These are phyloP conservation scores for Lepus americanus DNA, from an alignment of 2,113 vertebrate genomes.

Conservation along the genomic window DNA sequence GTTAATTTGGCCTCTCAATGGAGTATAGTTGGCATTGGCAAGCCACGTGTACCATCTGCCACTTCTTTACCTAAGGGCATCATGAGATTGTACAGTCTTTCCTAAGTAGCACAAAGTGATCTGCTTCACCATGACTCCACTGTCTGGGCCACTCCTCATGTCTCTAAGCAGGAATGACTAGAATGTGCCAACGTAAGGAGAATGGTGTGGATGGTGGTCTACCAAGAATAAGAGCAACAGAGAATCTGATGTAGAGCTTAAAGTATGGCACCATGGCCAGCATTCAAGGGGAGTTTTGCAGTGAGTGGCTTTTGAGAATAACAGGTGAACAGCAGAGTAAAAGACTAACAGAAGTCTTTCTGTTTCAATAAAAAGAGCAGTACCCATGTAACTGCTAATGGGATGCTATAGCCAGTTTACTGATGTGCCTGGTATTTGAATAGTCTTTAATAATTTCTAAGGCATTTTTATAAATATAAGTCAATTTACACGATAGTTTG, in stretches of 20 bases:
- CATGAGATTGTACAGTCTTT: background rate
- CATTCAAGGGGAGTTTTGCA: background rate
- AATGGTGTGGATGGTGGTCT: background rate
- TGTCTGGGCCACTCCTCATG: background rate
- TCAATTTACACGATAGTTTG: background rate
- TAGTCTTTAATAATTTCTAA: background rate
- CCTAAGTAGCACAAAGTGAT: background rate
- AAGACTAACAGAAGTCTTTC: background rate
- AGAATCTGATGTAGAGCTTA: background rate
- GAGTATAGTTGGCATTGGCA: background rate
- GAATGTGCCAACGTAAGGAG: background rate
- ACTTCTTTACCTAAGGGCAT: background rate
- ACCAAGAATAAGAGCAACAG: background rate
- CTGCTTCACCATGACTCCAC: background rate
- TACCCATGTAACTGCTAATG: background rate
- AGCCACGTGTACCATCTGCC: background rate
- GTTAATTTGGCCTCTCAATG: background rate
- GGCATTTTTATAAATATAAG: constrained; percentile 11
- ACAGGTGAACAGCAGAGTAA: background rate
- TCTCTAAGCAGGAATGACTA: background rate
- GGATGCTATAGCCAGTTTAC: background rate
- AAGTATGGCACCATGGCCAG: background rate
- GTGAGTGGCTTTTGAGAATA: background rate
- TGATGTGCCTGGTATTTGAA: background rate
- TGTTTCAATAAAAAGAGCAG: background rate